Evolutionary conservation across 2,888 invertebrate species (phyloP).

Genomic region (Adela reaumurella): DNA sequence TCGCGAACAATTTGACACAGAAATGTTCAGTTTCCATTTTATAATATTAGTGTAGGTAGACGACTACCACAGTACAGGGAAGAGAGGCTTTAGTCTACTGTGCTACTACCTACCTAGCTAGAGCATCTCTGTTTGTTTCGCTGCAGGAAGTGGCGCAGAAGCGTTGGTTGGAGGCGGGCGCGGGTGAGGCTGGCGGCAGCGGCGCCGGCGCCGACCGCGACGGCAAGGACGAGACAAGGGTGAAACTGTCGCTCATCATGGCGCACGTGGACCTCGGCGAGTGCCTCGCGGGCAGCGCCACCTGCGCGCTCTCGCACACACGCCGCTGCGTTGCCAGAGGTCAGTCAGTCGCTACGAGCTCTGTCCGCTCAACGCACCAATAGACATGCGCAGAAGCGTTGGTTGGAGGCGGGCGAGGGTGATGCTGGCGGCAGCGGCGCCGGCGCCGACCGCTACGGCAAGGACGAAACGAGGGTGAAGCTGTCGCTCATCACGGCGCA

Average conservation of each 20-base stretch:
- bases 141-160: constrained; percentile 36
- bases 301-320: constrained; percentile 42
- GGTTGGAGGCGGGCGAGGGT: constrained; percentile 16
- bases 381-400: too few species aligned
- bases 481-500: constrained; percentile 37
- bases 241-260: constrained; percentile 32
- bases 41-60: too few species aligned
- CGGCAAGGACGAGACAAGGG: constrained; percentile 29
- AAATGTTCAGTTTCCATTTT: too few species aligned
- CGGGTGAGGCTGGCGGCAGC: constrained; percentile 32
- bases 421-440: constrained; percentile 8
- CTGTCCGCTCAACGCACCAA: too few species aligned
- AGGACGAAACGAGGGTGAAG: constrained; percentile 30
- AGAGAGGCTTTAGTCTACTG: too few species aligned
- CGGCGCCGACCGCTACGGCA: constrained; percentile 23
- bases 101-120: too few species aligned
- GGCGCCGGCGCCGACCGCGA: constrained; percentile 12
- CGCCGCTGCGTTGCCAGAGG: constrained; percentile 47
- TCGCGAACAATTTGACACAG: too few species aligned
- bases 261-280: constrained; percentile 47
- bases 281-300: constrained; percentile 28
- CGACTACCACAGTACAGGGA: too few species aligned
- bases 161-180: constrained; percentile 34
- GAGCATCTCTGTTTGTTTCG: too few species aligned
- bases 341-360: constrained; percentile 11